Percentiles rank a stretch among this genome's conserved stretches.
These are phyloP conservation scores for Pempheris klunzingeri DNA, from an alignment of 2,797 vertebrate genomes.

Conservation along the genomic window DNA sequence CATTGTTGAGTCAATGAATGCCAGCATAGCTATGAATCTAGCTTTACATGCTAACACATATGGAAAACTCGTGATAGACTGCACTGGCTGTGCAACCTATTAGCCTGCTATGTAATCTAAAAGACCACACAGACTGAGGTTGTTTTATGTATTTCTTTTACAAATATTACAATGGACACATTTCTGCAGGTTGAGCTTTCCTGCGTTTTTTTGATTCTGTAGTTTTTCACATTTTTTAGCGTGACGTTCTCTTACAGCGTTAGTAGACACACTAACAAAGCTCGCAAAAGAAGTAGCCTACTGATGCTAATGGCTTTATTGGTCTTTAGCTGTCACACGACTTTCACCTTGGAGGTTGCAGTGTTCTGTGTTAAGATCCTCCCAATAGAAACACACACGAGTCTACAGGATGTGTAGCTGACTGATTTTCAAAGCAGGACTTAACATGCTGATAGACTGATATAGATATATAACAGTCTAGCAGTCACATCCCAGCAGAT, in stretches of 20 bases:
- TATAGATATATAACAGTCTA: background rate
- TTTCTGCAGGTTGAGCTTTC: background rate
- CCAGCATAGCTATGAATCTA: background rate
- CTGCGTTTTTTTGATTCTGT: background rate
- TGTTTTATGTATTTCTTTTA: background rate
- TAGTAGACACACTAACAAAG: background rate
- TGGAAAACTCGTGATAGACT: background rate
- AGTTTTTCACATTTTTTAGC: too few species aligned
- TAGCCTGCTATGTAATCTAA: background rate
- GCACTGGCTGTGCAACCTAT: background rate
- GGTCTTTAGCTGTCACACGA: background rate
- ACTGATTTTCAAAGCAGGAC: slow-evolving; percentile 8
- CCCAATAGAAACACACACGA: background rate
- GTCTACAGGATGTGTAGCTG: background rate
- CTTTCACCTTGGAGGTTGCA: background rate
- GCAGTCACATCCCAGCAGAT: background rate
- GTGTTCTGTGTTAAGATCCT: background rate
- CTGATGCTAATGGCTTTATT: background rate
- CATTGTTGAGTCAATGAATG: too few species aligned
- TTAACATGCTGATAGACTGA: background rate
- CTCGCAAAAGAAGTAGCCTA: background rate
- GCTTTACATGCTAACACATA: background rate
- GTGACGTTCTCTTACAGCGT: background rate
- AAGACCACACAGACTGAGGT: background rate
- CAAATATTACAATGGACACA: background rate